A percentile compares a stretch with the other conserved stretches of the same genome.
These are phyloP conservation scores for Jordanella pulchra DNA, from an alignment of 2,797 vertebrate species.

Conservation along the genomic window DNA sequence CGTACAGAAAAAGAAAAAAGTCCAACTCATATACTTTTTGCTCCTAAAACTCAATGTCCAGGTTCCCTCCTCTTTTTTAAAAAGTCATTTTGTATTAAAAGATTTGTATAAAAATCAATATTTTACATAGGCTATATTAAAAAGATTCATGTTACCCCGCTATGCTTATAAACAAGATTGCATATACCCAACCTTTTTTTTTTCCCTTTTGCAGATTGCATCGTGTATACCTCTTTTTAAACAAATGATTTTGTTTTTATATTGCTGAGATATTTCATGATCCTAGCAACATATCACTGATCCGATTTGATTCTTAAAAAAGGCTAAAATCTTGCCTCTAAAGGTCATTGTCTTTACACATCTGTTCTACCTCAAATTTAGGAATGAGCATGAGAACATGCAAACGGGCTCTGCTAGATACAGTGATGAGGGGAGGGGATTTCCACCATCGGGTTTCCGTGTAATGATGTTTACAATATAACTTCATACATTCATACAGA, in stretches of 20 bases:
- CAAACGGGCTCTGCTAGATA: slow-evolving; percentile 69
- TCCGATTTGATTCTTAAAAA: slow-evolving; percentile 68
- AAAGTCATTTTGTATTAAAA: slow-evolving; percentile 85
- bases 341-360: slow-evolving; percentile 73
- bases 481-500: slow-evolving; percentile 89
- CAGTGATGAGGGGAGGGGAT: slow-evolving; percentile 74
- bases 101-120: slow-evolving; percentile 87
- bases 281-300: slow-evolving; percentile 72
- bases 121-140: slow-evolving; percentile 85
- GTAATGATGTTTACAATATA: slow-evolving; percentile 94
- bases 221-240: slow-evolving; percentile 72
- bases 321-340: slow-evolving; percentile 64
- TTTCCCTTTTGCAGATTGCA: slow-evolving; percentile 75
- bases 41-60: slow-evolving; percentile 76
- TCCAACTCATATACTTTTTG: slow-evolving; percentile 77
- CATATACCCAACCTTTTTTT: slow-evolving; percentile 82
- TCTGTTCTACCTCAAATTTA: slow-evolving; percentile 66
- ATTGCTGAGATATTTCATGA: slow-evolving; percentile 80
- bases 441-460: slow-evolving; percentile 95
- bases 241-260: slow-evolving; percentile 76
- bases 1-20: slow-evolving; percentile 81
- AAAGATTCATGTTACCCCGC: slow-evolving; percentile 81
- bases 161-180: slow-evolving; percentile 86
- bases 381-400: slow-evolving; percentile 66
- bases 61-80: slow-evolving; percentile 76